Evolutionary conservation across 2,797 vertebrate genomes (phyloP), one percentile per base, ranked within the genome.

Genomic region (Coregonus suidteri): DNA sequence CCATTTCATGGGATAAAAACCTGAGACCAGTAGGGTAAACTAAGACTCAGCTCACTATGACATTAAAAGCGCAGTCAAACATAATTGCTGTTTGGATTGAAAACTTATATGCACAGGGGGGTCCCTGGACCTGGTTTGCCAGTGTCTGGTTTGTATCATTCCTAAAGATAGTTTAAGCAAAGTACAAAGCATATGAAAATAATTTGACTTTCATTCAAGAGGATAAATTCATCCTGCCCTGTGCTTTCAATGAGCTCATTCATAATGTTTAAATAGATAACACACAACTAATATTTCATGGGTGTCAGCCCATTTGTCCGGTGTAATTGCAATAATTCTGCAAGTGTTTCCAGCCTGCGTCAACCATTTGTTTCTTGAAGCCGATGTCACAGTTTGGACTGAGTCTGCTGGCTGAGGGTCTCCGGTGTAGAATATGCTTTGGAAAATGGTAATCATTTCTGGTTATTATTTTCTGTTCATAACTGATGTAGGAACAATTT

Each of bases 161-260:
- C 56, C 67, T 78, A 79, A 77, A 77, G 77, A 82, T 82, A 73
- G 72, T 71, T 66, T 51, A 30, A 52, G 52, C 64, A 64, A 75
- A 62, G 72, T 73, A 78, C 74, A 75, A 79, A 79, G 75, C 81
- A 82, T 72, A 64, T 75, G 74, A 81, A 81, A 79, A 81, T 78
- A 81, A 85, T 85, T 76, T 65, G 79, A 80, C 75, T 68, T 83
- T 85, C 71, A 85, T 84, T 84, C 75, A 74, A 76, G 73, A 77
- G 77, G 73, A 82, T 84, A 78, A 83, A 85, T 85, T 78, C 70
- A 74, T 77, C 79, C 75, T 75, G 81, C 76, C 75, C 65, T 16
- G 20, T 47, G 74, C 73, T 62, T 76, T 76, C 80, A 79, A 78
- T 81, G 41, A 75, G 79, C 81, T 78, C 77, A 77, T 79, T 79